Evolutionary conservation across 2,113 vertebrate species (phyloP), one percentile per base, ranked within the genome.

Genomic region (Dicentrarchus labrax): DNA sequence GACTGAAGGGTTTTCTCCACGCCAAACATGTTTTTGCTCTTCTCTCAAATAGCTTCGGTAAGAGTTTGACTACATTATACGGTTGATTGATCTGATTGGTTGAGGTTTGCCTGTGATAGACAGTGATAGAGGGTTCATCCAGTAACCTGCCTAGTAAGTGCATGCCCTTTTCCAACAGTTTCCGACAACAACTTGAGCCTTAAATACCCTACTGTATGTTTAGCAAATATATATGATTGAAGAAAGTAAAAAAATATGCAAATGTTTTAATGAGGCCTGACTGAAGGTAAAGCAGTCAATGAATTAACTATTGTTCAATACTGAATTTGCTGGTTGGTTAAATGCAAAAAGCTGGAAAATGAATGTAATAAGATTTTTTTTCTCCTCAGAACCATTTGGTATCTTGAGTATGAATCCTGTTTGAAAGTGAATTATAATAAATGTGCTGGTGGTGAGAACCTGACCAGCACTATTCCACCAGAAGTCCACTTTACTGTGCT

Each of bases 281-380:
- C n/a, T 45, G 4, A 6, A 4, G 16, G 8, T 59, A 36, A 41
- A 19, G 54, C 38, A 5, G 30, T 17, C 17, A 71, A 12, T 45
- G 10, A 22, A 59, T 72, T 45, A n/a, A 56, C 17, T 22, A 8
- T 9, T 13, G 15, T 15, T 74, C 30, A 61, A 15, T 6, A 30
- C 47, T 57, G n/a, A 4, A 38, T 69, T 83, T 72, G n/a, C 30
- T 72, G 16, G 6, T 72, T 53, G 47, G n/a, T 83, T 83, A 7
- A 62, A 71, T 66, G n/a, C 48, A 80, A 80, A 86, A 67, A 39
- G 13, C 43, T 50, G 22, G 48, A 72, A 77, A 62, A 75, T 75
- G 12, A 70, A 48, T 39, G 45, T 41, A 51, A 59, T 80, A 66
- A 69, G n/a, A 21, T 36, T 30, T 4, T 17, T 74, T 69, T 83